A percentile compares a stretch with the other conserved stretches of the same genome.
Conservation (phyloP, 2,113 vertebrate genomes). For the Passerina amoena region DNA sequence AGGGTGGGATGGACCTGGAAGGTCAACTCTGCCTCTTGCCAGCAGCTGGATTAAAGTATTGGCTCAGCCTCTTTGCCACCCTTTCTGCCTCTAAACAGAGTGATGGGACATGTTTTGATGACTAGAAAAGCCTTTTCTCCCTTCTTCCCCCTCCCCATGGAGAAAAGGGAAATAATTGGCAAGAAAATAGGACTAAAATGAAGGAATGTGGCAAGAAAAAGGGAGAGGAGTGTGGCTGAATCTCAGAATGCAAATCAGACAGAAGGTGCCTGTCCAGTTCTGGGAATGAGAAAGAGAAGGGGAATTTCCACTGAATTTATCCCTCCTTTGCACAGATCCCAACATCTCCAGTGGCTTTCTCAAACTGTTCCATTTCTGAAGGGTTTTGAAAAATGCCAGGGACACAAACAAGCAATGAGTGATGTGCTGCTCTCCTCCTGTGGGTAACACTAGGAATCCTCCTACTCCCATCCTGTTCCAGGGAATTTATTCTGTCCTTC, state of each 20-base stretch:
- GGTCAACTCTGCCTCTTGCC: neutral
- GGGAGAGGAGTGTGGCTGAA: neutral
- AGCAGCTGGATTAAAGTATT: neutral
- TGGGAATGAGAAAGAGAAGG: neutral
- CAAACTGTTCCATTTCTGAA: neutral
- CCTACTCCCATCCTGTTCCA: neutral
- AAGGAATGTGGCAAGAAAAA: neutral
- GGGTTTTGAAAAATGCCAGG: neutral
- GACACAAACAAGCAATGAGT: neutral
- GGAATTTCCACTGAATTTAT: neutral
- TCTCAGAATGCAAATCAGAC: neutral
- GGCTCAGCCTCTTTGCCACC: neutral
- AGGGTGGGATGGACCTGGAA: neutral
- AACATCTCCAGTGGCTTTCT: neutral
- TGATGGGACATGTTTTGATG: neutral
- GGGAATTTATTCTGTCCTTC: neutral
- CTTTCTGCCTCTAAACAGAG: neutral
- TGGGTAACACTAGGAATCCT: neutral
- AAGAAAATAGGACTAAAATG: neutral
- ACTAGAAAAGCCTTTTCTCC: neutral
- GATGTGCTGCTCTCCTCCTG: neutral
- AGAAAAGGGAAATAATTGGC: neutral
- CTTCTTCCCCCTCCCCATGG: rapidly evolving
- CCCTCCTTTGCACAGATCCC: neutral
- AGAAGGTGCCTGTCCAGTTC: neutral